A percentile compares a stretch with the other conserved stretches of the same genome.
These are phyloP conservation scores for Aphis craccivora DNA, from an alignment of 1,140 invertebrate genomes.

Conservation along the genomic window DNA sequence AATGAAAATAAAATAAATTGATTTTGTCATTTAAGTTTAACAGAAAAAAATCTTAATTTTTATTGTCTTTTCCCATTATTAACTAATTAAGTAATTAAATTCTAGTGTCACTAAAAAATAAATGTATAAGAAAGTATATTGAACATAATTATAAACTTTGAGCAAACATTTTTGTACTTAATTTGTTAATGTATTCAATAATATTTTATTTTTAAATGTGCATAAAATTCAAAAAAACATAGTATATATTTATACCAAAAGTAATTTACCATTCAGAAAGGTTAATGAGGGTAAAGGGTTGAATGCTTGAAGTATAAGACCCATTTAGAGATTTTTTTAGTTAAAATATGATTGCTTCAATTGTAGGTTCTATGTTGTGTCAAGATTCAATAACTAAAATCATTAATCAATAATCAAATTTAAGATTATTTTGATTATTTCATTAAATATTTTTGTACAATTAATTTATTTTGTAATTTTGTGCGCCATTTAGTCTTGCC, in stretches of 20 bases:
- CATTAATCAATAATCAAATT: not conserved
- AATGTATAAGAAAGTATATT: not conserved
- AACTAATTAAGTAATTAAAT: not conserved
- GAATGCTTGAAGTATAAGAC: not conserved
- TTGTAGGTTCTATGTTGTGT: not conserved
- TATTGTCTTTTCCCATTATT: not conserved
- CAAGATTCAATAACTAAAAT: not conserved
- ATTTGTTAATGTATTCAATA: not conserved
- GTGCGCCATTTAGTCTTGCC: not conserved
- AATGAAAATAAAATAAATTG: not conserved
- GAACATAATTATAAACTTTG: not conserved
- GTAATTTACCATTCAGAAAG: not conserved
- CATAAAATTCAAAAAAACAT: too few species aligned
- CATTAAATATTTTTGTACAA: not conserved
- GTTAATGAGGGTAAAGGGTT: slow-evolving; percentile 6
- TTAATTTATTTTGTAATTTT: not conserved
- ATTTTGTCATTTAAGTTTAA: not conserved
- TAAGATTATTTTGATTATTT: not conserved
- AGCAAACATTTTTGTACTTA: not conserved
- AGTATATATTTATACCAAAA: not conserved
- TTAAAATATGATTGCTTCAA: not conserved
- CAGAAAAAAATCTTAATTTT: not conserved
- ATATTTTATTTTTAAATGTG: not conserved
- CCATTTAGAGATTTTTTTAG: not conserved
- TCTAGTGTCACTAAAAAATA: not conserved